These are phyloP conservation scores for Papilio gigon DNA, from an alignment of 2,888 invertebrate species.

Conservation along the genomic window DNA sequence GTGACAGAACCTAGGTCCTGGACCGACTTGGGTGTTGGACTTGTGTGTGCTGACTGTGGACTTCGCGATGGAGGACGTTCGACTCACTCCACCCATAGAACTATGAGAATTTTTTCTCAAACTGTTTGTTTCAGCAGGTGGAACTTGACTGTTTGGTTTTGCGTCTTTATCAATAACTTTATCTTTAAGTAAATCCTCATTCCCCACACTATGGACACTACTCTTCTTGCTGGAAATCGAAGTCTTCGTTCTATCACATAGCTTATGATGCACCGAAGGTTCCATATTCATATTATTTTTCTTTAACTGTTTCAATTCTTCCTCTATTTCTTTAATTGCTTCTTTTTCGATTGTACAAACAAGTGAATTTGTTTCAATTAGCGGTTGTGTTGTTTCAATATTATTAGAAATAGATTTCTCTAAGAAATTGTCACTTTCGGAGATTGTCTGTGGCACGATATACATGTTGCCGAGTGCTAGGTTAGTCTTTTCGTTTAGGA, in stretches of 20 bases:
- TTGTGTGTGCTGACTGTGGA: constrained; percentile 79
- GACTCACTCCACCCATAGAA: constrained; percentile 76
- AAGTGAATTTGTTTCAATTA: constrained; percentile 41
- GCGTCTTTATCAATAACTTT: constrained; percentile 56
- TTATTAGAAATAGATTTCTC: constrained; percentile 28
- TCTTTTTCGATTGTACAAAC: constrained; percentile 49
- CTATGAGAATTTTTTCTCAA: constrained; percentile 72
- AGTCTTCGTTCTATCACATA: constrained; percentile 81
- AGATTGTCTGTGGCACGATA: constrained; percentile 61
- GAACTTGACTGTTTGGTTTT: constrained; percentile 58
- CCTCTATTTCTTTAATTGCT: constrained; percentile 51
- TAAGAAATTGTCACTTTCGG: constrained; percentile 42
- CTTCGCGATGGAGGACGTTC: constrained; percentile 76
- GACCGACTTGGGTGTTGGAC: constrained; percentile 77
- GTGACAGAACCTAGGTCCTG: constrained; percentile 89
- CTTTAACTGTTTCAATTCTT: constrained; percentile 58
- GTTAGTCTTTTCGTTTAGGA: constrained; percentile 63
- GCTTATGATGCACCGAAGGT: constrained; percentile 83
- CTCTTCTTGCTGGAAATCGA: constrained; percentile 75
- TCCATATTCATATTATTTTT: constrained; percentile 67
- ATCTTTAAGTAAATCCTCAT: constrained; percentile 69
- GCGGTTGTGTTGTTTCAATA: constrained; percentile 22
- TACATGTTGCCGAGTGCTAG: constrained; percentile 62
- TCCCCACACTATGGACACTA: constrained; percentile 64
- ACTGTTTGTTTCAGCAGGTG: constrained; percentile 56